Percentiles rank a stretch among this genome's conserved stretches.
Evolutionary conservation across 2,113 vertebrate species (phyloP).

Genomic region (Furnarius figulus): DNA sequence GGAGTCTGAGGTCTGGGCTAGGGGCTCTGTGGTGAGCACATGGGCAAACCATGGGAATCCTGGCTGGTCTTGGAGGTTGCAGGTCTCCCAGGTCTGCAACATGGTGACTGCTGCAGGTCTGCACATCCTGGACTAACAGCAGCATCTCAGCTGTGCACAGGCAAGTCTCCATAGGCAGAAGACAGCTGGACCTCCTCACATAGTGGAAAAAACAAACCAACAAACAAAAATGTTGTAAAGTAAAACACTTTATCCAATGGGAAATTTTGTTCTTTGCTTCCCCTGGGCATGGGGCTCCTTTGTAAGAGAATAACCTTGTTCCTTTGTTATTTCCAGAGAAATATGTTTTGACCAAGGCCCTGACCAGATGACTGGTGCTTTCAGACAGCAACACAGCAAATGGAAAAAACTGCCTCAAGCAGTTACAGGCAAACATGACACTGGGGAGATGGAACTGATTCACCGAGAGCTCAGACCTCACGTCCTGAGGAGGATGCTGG

Average conservation of each 20-base stretch:
- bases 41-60: background rate
- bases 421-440: background rate
- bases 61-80: fast-evolving
- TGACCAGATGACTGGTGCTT: background rate
- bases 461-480: background rate
- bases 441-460: background rate
- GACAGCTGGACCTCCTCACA: background rate
- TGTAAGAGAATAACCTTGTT: fast-evolving
- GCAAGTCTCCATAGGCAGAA: background rate
- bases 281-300: background rate
- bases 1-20: background rate
- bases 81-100: fast-evolving
- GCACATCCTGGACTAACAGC: background rate
- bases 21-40: background rate
- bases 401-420: background rate
- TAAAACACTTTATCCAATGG: background rate
- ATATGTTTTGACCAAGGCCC: background rate
- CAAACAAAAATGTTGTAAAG: background rate
- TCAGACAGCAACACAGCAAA: background rate
- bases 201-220: fast-evolving
- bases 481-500: background rate
- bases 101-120: background rate
- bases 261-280: background rate
- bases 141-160: fast-evolving
- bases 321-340: background rate